phyloP scores from a whole-genome alignment of 2,113 vertebrate genomes.

The Hipposideros armiger region DNA sequence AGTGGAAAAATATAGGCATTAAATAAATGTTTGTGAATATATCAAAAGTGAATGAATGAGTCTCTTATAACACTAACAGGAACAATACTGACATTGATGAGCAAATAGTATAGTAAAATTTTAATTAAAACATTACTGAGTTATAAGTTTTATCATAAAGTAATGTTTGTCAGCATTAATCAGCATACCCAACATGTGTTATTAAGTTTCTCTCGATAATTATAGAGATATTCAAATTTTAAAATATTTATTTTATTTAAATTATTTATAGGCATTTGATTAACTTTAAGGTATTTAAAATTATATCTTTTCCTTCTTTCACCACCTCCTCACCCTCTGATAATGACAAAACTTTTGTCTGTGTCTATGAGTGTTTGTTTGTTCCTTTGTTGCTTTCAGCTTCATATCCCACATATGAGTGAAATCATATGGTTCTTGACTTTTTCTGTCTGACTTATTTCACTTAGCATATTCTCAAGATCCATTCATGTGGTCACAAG shows the following conservation, averaged over 20 bases:
- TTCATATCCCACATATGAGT: too few species aligned
- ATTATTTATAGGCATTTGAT: background rate
- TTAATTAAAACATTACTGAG: background rate
- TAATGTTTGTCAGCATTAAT: background rate
- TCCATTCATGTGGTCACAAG: too few species aligned
- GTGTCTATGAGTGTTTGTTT: too few species aligned
- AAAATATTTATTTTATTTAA: conserved; percentile 1
- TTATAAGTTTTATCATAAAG: background rate
- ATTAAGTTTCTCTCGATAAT: background rate
- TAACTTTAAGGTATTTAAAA: background rate
- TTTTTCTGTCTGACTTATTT: too few species aligned
- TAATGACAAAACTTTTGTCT: too few species aligned
- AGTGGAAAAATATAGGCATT: background rate
- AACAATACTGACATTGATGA: background rate
- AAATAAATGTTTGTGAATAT: background rate
- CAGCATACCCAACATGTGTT: background rate
- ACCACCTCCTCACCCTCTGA: too few species aligned
- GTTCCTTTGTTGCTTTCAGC: too few species aligned
- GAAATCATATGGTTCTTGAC: too few species aligned
- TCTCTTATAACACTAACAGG: background rate
- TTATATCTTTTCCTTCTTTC: background rate
- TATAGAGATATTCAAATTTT: background rate
- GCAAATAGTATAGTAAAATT: background rate
- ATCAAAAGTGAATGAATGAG: background rate
- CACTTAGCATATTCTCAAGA: too few species aligned